These are phyloP conservation scores for Heptranchias perlo DNA, from an alignment of 2,113 vertebrate genomes.

Conservation along the genomic window DNA sequence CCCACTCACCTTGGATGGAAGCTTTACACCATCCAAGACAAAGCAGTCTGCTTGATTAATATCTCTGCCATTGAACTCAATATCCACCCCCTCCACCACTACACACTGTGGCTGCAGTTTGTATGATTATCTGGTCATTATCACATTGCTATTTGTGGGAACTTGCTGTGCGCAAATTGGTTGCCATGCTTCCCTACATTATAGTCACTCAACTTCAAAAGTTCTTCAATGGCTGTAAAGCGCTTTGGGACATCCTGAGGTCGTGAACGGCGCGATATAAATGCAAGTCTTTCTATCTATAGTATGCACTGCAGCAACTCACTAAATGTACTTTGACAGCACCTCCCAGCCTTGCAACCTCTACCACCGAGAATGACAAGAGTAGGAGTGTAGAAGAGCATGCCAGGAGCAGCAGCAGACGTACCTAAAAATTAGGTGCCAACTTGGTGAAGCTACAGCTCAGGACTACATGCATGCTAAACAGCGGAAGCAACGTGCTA, in stretches of 20 bases:
- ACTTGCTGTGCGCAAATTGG: too few species aligned
- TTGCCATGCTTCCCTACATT: too few species aligned
- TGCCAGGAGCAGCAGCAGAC: too few species aligned
- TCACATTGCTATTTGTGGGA: neutral
- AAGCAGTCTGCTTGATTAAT: neutral
- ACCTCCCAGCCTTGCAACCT: neutral
- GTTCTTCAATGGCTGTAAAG: neutral
- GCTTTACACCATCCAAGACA: neutral
- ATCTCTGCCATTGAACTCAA: neutral
- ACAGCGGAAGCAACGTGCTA: too few species aligned
- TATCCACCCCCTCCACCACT: neutral
- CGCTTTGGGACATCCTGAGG: neutral
- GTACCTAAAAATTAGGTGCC: too few species aligned
- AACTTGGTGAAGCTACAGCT: too few species aligned
- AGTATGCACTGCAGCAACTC: neutral
- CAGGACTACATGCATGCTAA: too few species aligned
- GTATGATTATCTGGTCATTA: neutral
- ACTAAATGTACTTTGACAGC: neutral
- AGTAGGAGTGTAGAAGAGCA: too few species aligned
- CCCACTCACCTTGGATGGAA: neutral
- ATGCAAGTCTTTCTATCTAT: neutral
- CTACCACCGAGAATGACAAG: neutral
- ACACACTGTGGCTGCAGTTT: neutral
- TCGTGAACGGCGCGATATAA: neutral
- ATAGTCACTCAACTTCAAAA: neutral